Percentiles rank a stretch among this genome's conserved stretches.
Evolutionary conservation across 2,113 vertebrate species (phyloP).

Genomic region (Ophthalmolycus amberensis): DNA sequence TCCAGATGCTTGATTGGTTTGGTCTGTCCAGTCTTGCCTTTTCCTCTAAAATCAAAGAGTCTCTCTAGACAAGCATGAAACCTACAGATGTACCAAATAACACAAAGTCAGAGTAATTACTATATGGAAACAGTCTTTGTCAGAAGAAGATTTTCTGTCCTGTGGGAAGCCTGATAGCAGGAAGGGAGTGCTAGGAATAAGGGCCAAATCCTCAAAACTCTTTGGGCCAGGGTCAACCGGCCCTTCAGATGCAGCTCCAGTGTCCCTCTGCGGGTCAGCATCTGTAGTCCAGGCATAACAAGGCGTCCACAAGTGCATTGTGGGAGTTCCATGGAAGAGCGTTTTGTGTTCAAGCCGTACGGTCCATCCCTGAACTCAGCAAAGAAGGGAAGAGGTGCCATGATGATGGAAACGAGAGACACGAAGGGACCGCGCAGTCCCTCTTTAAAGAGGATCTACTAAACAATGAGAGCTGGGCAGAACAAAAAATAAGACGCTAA

Average conservation of each 20-base stretch:
- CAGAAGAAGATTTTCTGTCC: slow-evolving; percentile 64
- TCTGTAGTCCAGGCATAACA: slow-evolving; percentile 67
- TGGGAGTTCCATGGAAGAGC: slow-evolving; percentile 79
- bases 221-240: slow-evolving; percentile 27
- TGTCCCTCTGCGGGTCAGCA: slow-evolving; percentile 56
- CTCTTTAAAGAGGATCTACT: slow-evolving; percentile 48
- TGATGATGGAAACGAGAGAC: slow-evolving; percentile 44
- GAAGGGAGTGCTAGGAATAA: slow-evolving; percentile 52
- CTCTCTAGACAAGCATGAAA: slow-evolving; percentile 60
- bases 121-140: slow-evolving; percentile 72
- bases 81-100: slow-evolving; percentile 67
- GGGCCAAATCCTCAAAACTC: slow-evolving; percentile 36
- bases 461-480: slow-evolving; percentile 53
- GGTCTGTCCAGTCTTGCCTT: slow-evolving; percentile 65
- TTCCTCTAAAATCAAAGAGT: slow-evolving; percentile 64
- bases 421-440: not conserved
- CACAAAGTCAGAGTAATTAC: slow-evolving; percentile 62
- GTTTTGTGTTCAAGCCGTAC: slow-evolving; percentile 76
- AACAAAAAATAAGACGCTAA: slow-evolving; percentile 54
- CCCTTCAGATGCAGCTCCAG: slow-evolving; percentile 48
- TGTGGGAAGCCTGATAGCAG: slow-evolving; percentile 61
- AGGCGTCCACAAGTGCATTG: slow-evolving; percentile 75
- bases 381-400: slow-evolving; percentile 74
- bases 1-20: slow-evolving; percentile 78
- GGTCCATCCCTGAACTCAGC: slow-evolving; percentile 78